phyloP scores from a whole-genome alignment of 2,888 invertebrate species.

The Conus canariensis region DNA sequence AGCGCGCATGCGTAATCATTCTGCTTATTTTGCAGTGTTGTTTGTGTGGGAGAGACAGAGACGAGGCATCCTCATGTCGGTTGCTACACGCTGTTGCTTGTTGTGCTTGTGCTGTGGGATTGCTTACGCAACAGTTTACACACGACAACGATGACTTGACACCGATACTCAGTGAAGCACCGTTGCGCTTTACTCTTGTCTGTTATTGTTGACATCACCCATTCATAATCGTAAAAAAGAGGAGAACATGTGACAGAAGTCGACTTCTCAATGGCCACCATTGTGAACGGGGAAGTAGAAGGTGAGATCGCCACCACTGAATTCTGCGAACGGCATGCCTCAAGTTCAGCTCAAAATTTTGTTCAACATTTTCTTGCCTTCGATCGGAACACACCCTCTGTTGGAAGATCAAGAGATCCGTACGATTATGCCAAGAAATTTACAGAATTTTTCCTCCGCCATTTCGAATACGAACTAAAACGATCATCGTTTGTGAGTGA shows the following conservation, averaged over 20 bases:
- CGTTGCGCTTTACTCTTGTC: neutral
- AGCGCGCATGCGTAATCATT: conserved; percentile 41
- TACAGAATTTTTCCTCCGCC: conserved; percentile 90
- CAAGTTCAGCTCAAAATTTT: conserved; percentile 90
- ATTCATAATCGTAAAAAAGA: conserved; percentile 37
- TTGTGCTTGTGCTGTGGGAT: neutral
- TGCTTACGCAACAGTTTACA: neutral
- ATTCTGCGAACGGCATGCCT: conserved; percentile 84
- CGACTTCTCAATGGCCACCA: conserved; percentile 42
- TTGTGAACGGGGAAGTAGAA: conserved; percentile 51
- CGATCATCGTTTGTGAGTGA: conserved; percentile 49
- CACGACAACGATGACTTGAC: conserved; percentile 22
- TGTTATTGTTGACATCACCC: conserved; percentile 20
- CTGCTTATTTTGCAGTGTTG: conserved; percentile 46
- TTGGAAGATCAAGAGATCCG: conserved; percentile 83
- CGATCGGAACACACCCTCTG: conserved; percentile 60
- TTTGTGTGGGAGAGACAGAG: conserved; percentile 28
- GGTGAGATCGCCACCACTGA: conserved; percentile 59
- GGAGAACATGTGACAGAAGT: conserved; percentile 47
- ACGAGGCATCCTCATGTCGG: conserved; percentile 28
- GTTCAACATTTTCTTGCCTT: conserved; percentile 89
- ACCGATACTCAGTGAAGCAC: neutral
- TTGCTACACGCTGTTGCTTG: conserved; percentile 13
- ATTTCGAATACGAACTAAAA: conserved; percentile 85
- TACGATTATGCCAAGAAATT: conserved; percentile 90